These are phyloP conservation scores for Ammospiza caudacuta DNA, from an alignment of 2,113 vertebrate genomes.

Conservation along the genomic window DNA sequence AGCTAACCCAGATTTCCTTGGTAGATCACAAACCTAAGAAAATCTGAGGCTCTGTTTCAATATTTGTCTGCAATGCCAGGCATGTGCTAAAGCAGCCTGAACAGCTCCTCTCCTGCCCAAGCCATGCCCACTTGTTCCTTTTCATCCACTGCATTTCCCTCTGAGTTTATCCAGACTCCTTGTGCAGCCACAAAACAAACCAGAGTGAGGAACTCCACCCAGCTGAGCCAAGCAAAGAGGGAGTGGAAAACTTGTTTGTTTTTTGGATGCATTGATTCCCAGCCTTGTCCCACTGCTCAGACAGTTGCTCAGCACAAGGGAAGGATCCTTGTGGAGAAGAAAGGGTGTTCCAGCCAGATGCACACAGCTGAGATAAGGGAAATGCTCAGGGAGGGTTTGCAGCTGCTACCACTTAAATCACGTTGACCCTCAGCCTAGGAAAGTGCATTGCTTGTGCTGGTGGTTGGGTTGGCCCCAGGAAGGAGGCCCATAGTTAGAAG, in stretches of 20 bases:
- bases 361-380: neutral
- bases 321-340: neutral
- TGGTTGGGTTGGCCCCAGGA: neutral
- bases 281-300: neutral
- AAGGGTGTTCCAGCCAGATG: neutral
- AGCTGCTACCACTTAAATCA: neutral
- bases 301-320: neutral
- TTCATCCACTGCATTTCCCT: neutral
- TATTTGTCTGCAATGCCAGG: neutral
- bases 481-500: neutral
- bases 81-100: neutral
- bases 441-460: accelerated
- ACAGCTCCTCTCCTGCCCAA: neutral
- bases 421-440: neutral
- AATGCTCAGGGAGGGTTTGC: neutral
- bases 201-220: neutral
- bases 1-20: neutral
- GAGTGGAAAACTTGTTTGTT: neutral
- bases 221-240: neutral
- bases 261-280: accelerated
- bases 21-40: neutral
- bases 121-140: neutral
- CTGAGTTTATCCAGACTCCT: neutral
- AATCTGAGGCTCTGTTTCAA: neutral
- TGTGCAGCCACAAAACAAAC: neutral